Conservation (phyloP, 2,113 vertebrate species). For the Oreochromis spilurus region DNA sequence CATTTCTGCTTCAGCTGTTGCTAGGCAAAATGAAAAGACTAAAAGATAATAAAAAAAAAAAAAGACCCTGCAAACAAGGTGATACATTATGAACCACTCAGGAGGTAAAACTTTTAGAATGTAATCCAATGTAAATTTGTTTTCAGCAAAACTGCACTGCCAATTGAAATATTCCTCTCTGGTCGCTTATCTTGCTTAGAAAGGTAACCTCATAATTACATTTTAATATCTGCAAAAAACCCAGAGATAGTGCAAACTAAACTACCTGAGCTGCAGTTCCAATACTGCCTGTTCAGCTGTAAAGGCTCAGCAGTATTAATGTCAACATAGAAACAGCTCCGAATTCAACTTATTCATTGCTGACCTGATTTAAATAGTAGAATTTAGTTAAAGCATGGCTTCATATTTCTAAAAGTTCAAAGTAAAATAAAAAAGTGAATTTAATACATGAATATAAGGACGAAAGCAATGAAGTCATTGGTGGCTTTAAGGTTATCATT, state of each 20-base stretch:
- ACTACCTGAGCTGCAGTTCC: not conserved
- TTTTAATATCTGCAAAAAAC: constrained; percentile 33
- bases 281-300: constrained; percentile 34
- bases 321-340: not conserved
- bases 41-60: not conserved
- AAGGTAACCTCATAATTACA: constrained; percentile 37
- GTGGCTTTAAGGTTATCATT: not conserved
- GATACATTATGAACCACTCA: not conserved
- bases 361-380: not conserved
- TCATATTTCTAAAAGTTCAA: not conserved
- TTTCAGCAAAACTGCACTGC: not conserved
- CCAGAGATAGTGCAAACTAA: not conserved
- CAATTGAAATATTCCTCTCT: constrained; percentile 17
- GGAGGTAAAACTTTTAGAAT: not conserved
- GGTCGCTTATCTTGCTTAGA: constrained; percentile 23
- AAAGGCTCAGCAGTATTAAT: not conserved
- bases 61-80: not conserved
- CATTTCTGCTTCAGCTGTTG: not conserved
- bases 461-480: not conserved
- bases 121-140: not conserved
- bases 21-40: not conserved
- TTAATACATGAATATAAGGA: not conserved
- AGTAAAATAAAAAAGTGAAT: constrained; percentile 4
- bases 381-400: not conserved
- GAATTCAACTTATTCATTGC: constrained; percentile 1